These are phyloP conservation scores for Coregonus suidteri DNA, from an alignment of 2,797 vertebrate species.

Conservation along the genomic window DNA sequence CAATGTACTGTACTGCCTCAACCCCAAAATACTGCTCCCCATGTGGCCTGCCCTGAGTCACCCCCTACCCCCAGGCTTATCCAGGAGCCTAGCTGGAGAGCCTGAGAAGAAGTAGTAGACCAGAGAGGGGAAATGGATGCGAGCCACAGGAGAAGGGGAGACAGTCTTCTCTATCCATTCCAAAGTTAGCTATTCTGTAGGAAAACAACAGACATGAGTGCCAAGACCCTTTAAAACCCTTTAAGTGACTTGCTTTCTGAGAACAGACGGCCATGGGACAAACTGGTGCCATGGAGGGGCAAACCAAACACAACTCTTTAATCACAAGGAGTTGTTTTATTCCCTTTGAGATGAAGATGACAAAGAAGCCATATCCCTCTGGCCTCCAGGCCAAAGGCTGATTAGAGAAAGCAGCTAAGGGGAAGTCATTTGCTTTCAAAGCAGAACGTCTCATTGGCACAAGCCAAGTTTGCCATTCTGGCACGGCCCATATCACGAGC, in stretches of 20 bases:
- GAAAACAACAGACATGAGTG: constrained; percentile 45
- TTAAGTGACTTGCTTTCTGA: constrained; percentile 39
- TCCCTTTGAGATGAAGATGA: constrained; percentile 43
- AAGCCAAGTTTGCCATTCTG: constrained; percentile 41
- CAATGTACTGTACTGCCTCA: too few relatives aligned
- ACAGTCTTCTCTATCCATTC: constrained; percentile 46
- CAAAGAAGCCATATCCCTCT: constrained; percentile 43
- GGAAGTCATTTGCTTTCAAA: constrained; percentile 49
- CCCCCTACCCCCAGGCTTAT: constrained; percentile 43
- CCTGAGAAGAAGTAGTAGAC: constrained; percentile 43
- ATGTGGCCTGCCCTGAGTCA: constrained; percentile 27
- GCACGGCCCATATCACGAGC: constrained; percentile 37
- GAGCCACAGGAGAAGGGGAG: constrained; percentile 36
- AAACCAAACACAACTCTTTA: constrained; percentile 45
- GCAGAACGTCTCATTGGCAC: constrained; percentile 48
- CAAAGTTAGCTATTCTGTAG: constrained; percentile 33
- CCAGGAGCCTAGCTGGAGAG: constrained; percentile 49
- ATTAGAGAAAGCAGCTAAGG: constrained; percentile 57
- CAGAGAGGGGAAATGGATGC: constrained; percentile 41
- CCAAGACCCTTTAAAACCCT: constrained; percentile 43
- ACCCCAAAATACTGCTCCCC: constrained; percentile 8
- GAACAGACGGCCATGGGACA: constrained; percentile 45
- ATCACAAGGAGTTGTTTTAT: constrained; percentile 52
- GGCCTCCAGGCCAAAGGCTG: constrained; percentile 44
- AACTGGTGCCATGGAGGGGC: constrained; percentile 53